A percentile compares a stretch with the other conserved stretches of the same genome.
Conservation (phyloP, 2,797 vertebrate species). For the Lacerta agilis region DNA sequence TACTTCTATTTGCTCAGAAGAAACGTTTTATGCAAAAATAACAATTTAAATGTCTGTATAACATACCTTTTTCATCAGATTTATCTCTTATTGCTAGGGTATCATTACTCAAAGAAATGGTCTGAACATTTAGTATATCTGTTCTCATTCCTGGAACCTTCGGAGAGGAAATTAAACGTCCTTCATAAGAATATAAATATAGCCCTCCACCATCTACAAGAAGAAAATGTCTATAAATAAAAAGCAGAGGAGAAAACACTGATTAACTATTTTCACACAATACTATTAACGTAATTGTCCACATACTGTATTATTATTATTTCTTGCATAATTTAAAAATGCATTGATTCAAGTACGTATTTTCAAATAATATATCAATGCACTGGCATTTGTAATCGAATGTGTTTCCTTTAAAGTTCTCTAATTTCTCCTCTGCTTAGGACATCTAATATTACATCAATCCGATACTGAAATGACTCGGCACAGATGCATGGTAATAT, state of each 20-base stretch:
- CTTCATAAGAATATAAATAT: slow-evolving; percentile 94
- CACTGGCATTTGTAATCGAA: background rate
- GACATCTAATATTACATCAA: background rate
- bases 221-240: slow-evolving; percentile 87
- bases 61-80: slow-evolving; percentile 91
- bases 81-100: slow-evolving; percentile 91
- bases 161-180: slow-evolving; percentile 90
- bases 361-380: background rate
- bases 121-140: slow-evolving; percentile 88
- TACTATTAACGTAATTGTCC: background rate
- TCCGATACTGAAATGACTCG: background rate
- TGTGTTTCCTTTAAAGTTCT: background rate
- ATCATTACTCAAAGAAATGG: slow-evolving; percentile 91
- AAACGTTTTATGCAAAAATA: background rate
- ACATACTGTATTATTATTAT: background rate
- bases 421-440: background rate
- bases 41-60: background rate
- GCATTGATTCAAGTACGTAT: background rate
- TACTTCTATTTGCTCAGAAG: background rate
- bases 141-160: slow-evolving; percentile 93
- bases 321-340: background rate
- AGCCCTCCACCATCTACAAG: slow-evolving; percentile 92
- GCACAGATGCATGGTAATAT: background rate
- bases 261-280: background rate
- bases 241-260: background rate